phyloP scores from a whole-genome alignment of 1,140 invertebrate genomes.

The Drosophila saltans region DNA sequence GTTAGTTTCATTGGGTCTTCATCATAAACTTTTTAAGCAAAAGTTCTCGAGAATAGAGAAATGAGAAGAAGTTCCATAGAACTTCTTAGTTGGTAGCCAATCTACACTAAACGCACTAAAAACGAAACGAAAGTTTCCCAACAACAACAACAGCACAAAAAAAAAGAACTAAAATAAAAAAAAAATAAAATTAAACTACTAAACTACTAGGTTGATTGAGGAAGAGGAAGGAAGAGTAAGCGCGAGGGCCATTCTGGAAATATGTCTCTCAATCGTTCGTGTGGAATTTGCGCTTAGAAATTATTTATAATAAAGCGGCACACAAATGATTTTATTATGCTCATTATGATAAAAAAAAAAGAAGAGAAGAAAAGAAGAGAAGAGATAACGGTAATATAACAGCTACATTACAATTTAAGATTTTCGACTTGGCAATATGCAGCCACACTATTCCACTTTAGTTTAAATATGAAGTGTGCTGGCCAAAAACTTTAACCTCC shows the following conservation, averaged over 20 bases:
- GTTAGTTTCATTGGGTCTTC: conserved; percentile 37
- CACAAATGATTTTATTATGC: neutral
- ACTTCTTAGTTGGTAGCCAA: conserved; percentile 20
- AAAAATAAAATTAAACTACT: neutral
- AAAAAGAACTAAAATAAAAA: neutral
- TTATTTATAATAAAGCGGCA: neutral
- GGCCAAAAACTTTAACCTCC: neutral
- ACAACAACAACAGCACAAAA: neutral
- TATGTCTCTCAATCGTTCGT: conserved; percentile 6
- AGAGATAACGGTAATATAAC: too few species aligned
- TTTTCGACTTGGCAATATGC: neutral
- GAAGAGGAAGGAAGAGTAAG: neutral
- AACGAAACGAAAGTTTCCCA: conserved; percentile 31
- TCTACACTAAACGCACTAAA: conserved; percentile 33
- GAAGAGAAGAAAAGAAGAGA: too few species aligned
- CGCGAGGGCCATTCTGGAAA: neutral
- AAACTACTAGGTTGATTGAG: neutral
- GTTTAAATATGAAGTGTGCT: neutral
- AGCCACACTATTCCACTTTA: too few species aligned
- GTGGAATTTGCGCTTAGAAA: conserved; percentile 6
- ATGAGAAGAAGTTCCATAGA: neutral
- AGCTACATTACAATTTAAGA: too few species aligned
- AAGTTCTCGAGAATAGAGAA: conserved; percentile 31
- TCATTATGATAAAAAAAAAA: neutral
- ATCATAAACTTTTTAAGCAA: conserved; percentile 30